Percentiles rank a stretch among this genome's conserved stretches.
Evolutionary conservation across 2,888 invertebrate genomes (phyloP).

Genomic region (Lithophane semibrunnea): DNA sequence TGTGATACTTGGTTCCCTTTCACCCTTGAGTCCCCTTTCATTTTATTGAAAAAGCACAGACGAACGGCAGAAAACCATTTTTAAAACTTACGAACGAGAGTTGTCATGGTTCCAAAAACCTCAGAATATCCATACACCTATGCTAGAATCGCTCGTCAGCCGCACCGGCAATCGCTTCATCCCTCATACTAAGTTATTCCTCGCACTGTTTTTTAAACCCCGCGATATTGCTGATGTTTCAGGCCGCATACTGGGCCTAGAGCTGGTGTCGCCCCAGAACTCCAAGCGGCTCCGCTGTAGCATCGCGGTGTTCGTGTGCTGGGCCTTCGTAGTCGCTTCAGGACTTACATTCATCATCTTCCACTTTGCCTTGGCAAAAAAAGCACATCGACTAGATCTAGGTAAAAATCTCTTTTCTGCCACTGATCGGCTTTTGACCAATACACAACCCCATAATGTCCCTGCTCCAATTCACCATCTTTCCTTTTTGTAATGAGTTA

Average conservation of each 20-base stretch:
- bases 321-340: slow-evolving; percentile 81
- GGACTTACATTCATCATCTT: slow-evolving; percentile 79
- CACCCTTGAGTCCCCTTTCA: neutral
- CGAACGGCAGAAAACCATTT: neutral
- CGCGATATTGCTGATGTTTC: slow-evolving; percentile 73
- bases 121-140: neutral
- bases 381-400: slow-evolving; percentile 78
- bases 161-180: neutral
- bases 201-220: slow-evolving; percentile 15
- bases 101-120: no score
- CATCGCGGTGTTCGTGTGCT: slow-evolving; percentile 86
- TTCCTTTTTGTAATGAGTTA: neutral
- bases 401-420: slow-evolving; percentile 73
- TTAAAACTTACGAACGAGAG: neutral
- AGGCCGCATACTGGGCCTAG: slow-evolving; percentile 86
- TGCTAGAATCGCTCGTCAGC: neutral
- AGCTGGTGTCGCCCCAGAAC: slow-evolving; percentile 80
- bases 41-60: neutral
- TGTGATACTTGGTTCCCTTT: slow-evolving; percentile 3
- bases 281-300: slow-evolving; percentile 82
- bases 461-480: neutral
- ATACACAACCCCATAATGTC: neutral
- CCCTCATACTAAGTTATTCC: neutral
- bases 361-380: slow-evolving; percentile 71
- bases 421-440: slow-evolving; percentile 13